Evolutionary conservation across 2,113 vertebrate species (phyloP).

Genomic region (Smithornis capensis): DNA sequence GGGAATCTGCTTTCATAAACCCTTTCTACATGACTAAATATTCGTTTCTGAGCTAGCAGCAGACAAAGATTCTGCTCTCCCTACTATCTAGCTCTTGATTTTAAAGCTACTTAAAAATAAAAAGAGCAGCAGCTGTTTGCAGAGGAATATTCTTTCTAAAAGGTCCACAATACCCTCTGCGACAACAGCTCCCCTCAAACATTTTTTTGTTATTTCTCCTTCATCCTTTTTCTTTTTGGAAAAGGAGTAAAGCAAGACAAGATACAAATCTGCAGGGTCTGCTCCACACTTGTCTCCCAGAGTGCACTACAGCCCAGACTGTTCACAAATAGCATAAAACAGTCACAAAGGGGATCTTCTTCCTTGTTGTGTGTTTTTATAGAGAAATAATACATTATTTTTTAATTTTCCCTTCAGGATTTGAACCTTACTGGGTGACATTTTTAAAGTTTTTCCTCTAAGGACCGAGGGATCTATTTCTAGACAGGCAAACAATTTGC

Average conservation of each 20-base stretch:
- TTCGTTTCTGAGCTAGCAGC: background rate
- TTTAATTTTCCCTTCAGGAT: background rate
- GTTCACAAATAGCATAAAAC: background rate
- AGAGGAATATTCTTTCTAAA: background rate
- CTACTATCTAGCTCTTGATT: conserved; percentile 3
- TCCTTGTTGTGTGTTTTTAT: background rate
- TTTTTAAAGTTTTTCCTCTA: background rate
- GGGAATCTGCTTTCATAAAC: conserved; percentile 60
- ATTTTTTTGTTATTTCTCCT: background rate
- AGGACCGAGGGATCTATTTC: background rate
- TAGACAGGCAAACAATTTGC: background rate
- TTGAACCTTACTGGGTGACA: background rate
- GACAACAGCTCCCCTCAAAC: background rate
- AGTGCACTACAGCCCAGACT: background rate
- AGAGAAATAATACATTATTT: background rate
- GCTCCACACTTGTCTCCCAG: background rate
- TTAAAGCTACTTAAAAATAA: conserved; percentile 37
- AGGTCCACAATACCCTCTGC: background rate
- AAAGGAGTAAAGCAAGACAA: background rate
- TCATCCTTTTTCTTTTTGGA: background rate
- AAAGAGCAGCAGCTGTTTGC: background rate
- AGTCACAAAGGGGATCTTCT: background rate
- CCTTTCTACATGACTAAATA: conserved; percentile 54
- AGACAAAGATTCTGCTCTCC: background rate
- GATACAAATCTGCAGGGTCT: background rate